Conservation (phyloP, 2,113 vertebrate genomes). For the Pontoporia blainvillei region DNA sequence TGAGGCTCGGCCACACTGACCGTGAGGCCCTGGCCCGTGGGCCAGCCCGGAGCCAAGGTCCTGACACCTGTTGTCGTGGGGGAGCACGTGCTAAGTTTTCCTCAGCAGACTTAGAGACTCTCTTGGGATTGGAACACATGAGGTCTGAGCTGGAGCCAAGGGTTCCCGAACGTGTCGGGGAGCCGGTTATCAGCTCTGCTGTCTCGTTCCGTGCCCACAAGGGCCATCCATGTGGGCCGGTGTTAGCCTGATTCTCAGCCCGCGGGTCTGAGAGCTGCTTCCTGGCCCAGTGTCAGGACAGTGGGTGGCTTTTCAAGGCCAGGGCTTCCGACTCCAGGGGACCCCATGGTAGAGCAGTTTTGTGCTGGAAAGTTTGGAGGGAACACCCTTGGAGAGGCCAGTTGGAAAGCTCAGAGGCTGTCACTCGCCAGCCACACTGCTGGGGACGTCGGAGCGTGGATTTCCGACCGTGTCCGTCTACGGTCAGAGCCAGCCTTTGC, state of each 20-base stretch:
- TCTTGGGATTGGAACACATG: too few species aligned
- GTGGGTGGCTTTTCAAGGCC: neutral
- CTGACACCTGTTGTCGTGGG: fast-evolving
- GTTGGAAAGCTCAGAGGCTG: neutral
- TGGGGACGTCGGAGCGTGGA: neutral
- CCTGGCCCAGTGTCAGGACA: neutral
- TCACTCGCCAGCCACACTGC: fast-evolving
- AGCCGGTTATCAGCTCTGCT: fast-evolving
- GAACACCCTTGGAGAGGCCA: fast-evolving
- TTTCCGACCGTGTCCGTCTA: neutral
- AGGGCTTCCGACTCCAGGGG: neutral
- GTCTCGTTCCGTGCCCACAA: fast-evolving
- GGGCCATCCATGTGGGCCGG: neutral
- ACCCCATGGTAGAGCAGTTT: neutral
- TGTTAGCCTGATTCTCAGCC: neutral
- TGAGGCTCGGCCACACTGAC: too few species aligned
- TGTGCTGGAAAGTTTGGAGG: neutral
- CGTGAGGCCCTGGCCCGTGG: fast-evolving
- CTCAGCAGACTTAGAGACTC: neutral
- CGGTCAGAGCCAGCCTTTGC: neutral
- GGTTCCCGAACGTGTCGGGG: neutral
- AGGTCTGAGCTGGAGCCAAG: fast-evolving
- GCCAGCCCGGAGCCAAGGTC: neutral
- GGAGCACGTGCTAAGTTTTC: fast-evolving
- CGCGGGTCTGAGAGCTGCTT: neutral